Evolutionary conservation across 2,797 vertebrate genomes (phyloP).

Genomic region (Benthosema pterotum): DNA sequence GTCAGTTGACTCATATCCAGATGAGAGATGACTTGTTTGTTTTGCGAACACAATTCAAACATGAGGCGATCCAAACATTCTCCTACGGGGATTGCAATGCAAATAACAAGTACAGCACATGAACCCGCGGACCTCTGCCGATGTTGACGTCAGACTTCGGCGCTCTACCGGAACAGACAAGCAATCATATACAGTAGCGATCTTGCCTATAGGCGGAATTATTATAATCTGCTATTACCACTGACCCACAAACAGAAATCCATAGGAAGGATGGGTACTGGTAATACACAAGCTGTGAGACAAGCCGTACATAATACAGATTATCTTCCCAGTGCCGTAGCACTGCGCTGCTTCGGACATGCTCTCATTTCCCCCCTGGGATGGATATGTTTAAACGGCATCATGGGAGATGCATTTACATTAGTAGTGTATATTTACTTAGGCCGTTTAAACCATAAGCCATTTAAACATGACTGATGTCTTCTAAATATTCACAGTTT

Average conservation of each 20-base stretch:
- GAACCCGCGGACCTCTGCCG: too few relatives aligned
- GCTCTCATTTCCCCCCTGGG: slow-evolving; percentile 10
- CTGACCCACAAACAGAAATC: neutral
- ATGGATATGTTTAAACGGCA: slow-evolving; percentile 9
- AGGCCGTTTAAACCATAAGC: too few relatives aligned
- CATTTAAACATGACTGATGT: too few relatives aligned
- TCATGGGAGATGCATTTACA: neutral
- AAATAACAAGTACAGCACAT: too few relatives aligned
- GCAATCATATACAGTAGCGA: slow-evolving; percentile 24
- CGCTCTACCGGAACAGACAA: neutral
- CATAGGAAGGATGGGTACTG: slow-evolving; percentile 11
- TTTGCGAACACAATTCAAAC: too few relatives aligned
- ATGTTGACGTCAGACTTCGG: too few relatives aligned
- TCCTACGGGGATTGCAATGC: too few relatives aligned
- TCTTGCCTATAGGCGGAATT: slow-evolving; percentile 13
- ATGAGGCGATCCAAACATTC: too few relatives aligned
- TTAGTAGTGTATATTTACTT: too few relatives aligned
- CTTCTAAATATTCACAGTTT: too few relatives aligned
- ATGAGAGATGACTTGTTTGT: too few relatives aligned
- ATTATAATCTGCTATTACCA: slow-evolving; percentile 6
- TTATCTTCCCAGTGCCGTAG: slow-evolving; percentile 12
- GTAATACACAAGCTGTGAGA: slow-evolving; percentile 11
- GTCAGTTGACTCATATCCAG: too few relatives aligned
- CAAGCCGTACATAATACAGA: slow-evolving; percentile 14
- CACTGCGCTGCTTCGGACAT: slow-evolving; percentile 1